Base-by-base conservation (phyloP, 2,113 vertebrate genomes). In the Pithys albifrons region DNA sequence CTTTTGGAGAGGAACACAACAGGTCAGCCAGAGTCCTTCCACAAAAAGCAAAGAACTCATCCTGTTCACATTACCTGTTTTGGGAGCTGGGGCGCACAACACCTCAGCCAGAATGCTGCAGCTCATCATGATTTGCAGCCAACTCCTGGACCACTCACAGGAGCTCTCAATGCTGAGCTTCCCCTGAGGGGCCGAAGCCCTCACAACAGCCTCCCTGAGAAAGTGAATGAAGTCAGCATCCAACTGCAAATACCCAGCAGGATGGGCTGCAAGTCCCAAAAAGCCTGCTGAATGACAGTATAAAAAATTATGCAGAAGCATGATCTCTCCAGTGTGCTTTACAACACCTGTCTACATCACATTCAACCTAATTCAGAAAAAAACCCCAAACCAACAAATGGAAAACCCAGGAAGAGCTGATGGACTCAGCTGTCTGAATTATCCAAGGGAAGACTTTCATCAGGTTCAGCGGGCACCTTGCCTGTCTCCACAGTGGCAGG, bases 41-140 rank as follows among this genome's bases (percentile, higher is more conserved):
- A 58, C 71, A 85, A 91, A 86, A 82, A 79, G 12, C 23, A 73
- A 59, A 70, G 31, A 39, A 41, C 20, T 75, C 57, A 51, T 65
- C 37, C 66, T 45, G 43, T 64, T 86, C 31, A 48, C 1, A 7
- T 71, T 67, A 65, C 16, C 11, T 3, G 2, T 46, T 86, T 80
- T 66, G 82, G 62, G 39, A 94, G 27, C n/a, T 74, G 41, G 20
- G 37, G 15, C 0, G 1, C 51, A 41, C 61, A 43, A 12, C 9
- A 57, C 54, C 22, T 85, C 58, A 79, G 58, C 54, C 28, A 45
- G 24, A 89, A 51, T 0, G 1, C 46, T 52, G 35, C 58, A 76
- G 74, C 9, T 88, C 24, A n/a, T 19, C 0, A 51, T 0, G 1
- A 41, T 33, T 29, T 78, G 45, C n/a, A 78, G 57, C 24, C 7